Conservation (phyloP, 2,797 vertebrate species). For the Eulemur mongoz region DNA sequence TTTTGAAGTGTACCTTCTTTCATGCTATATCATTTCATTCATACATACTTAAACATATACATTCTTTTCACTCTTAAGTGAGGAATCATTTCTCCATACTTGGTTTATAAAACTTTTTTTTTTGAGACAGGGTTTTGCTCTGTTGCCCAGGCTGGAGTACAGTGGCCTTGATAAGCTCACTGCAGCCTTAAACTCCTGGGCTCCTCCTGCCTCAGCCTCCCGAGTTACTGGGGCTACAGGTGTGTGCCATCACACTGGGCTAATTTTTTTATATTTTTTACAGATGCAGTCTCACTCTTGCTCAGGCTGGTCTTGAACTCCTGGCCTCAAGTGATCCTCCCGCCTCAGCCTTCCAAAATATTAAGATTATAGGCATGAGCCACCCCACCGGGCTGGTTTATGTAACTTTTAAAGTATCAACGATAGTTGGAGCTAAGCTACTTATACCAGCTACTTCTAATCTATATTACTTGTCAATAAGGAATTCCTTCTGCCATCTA, state of each 20-base stretch:
- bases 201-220: neutral
- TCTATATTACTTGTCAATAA: neutral
- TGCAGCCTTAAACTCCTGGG: neutral
- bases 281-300: neutral
- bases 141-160: neutral
- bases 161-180: neutral
- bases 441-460: neutral
- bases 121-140: neutral
- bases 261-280: neutral
- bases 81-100: neutral
- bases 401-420: constrained; percentile 9
- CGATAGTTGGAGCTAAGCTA: constrained; percentile 32
- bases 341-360: neutral
- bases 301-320: neutral
- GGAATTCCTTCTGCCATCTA: neutral
- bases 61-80: neutral
- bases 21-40: neutral
- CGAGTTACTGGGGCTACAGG: neutral
- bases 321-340: neutral
- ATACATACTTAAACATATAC: neutral
- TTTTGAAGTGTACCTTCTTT: neutral
- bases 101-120: neutral
- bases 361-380: neutral
- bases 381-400: too few species aligned
- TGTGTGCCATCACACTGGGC: too few species aligned